These are phyloP conservation scores for Trichonephila clavipes DNA, from an alignment of 1,140 invertebrate genomes.

Conservation along the genomic window DNA sequence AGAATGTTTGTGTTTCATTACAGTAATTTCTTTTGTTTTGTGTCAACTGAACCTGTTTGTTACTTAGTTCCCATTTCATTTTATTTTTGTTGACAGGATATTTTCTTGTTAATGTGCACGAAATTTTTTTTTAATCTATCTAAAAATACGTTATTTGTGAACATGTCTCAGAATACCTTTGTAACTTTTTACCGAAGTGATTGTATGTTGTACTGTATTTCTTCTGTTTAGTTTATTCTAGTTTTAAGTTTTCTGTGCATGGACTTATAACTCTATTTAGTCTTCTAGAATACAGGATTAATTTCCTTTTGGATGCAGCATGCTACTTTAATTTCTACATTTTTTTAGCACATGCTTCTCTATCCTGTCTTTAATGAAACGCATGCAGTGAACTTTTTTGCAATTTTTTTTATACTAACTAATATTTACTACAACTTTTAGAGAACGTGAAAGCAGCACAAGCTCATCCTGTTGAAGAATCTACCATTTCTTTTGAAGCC, in stretches of 20 bases:
- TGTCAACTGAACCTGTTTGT: background rate
- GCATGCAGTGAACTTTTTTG: conserved; percentile 55
- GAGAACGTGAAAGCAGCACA: conserved; percentile 5
- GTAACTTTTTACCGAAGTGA: conserved; percentile 7
- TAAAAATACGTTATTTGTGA: background rate
- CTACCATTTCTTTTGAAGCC: conserved; percentile 9
- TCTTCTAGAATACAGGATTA: conserved; percentile 40
- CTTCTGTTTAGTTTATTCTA: conserved; percentile 16
- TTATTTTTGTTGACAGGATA: background rate
- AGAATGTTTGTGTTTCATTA: background rate
- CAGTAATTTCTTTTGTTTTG: background rate
- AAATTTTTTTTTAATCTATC: background rate
- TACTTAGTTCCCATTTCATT: background rate
- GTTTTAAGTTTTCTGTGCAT: conserved; percentile 57
- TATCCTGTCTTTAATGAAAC: conserved; percentile 48
- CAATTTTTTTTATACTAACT: conserved; percentile 48
- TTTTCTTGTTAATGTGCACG: conserved; percentile 15
- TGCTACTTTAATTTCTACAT: conserved; percentile 36
- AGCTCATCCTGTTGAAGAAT: conserved; percentile 38
- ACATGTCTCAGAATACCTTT: conserved; percentile 60
- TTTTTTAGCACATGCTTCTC: conserved; percentile 51
- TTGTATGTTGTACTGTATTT: background rate
- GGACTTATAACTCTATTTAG: conserved; percentile 33
- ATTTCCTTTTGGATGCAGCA: conserved; percentile 63
- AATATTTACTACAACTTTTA: conserved; percentile 74